Evolutionary conservation across 2,888 invertebrate species (phyloP), one percentile per base, ranked within the genome.

Genomic region (Perdita meconis): DNA sequence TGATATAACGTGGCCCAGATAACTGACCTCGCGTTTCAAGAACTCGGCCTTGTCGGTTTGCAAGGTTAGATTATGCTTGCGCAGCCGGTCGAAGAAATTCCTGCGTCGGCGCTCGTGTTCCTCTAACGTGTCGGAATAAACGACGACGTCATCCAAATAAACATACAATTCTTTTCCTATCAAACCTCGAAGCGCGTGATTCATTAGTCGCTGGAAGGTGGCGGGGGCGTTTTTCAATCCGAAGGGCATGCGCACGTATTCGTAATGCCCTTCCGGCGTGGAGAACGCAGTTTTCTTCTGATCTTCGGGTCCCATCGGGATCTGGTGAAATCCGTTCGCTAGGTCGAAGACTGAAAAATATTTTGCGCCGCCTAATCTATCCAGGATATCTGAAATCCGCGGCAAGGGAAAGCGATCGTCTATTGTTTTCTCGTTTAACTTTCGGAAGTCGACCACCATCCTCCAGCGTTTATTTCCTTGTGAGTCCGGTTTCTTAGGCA

Each of bases 181-280:
- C 5, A 51, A 26, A 1, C 30, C 30, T 2, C n/a, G 12, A 5
- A 51, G n/a, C 3, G 12, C 51, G 12, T 51, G 10, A 16, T 51
- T 51, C 50, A 51, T 51, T 24, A 51, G 8, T 24, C 50, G 24
- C 12, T 51, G 4, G 51, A 50, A 50, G 19, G 47, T 50, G 22
- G 13, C 24, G 10, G 50, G 13, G n/a, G n/a, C n/a, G n/a, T n/a
- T n/a, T n/a, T n/a, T n/a, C n/a, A n/a, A n/a, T n/a, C n/a, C n/a
- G n/a, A 2, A 22, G 12, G 12, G 19, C 12, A 10, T 50, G 12
- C 30, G n/a, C 4, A 26, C 6, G 6, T 26, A 51, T n/a, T 51
- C 24, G 8, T 30, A 51, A n/a, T 51, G 51, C 13, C 51, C 51
- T 13, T 51, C 26, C 3, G 13, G 5, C 0, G 26, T 51, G 1